Evolutionary conservation across 2,888 invertebrate genomes (phyloP), one percentile per base, ranked within the genome.

Genomic region (Cheiracanthium punctorium): DNA sequence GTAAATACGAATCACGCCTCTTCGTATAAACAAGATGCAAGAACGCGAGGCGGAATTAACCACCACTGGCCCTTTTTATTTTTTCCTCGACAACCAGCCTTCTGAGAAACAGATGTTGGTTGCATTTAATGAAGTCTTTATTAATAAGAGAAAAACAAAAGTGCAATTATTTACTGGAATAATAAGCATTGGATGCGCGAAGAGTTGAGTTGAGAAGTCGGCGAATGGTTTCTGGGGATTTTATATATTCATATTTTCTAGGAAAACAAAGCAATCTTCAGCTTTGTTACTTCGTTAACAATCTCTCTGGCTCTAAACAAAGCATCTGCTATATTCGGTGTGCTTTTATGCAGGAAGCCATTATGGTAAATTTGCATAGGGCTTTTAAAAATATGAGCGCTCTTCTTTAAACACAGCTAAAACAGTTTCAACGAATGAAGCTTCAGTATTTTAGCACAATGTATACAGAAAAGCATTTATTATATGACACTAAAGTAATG

Each of bases 41-140:
- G 24, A 7, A 24, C 24, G 58, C 58, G 58, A 58, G 24, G 24
- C 58, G n/a, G 14, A 48, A 48, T 48, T n/a, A n/a, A n/a, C n/a
- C 20, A 24, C 24, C 24, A 5, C 37, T 7, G n/a, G 58, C 20
- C 24, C 24, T 48, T 48, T 48, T 17, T 17, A 17, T 48, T 17
- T 7, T 7, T 17, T 7, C 7, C 43, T 48, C 17, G n/a, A n/a
- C n/a, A n/a, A n/a, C n/a, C n/a, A n/a, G n/a, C n/a, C n/a, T n/a
- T n/a, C 24, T 17, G 4, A 24, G 58, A 20, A 17, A 58, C 58
- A 58, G 58, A 58, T 58, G 58, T 17, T 24, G 58, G 7, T 24
- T 58, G 20, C 24, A 2, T 58, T 58, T 58, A 58, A 58, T 58
- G 58, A 58, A 58, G 58, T 58, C 24, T 58, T 58, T 58, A 24